Evolutionary conservation across 2,888 invertebrate genomes (phyloP).

Genomic region (Thecocarcelia acutangulata): DNA sequence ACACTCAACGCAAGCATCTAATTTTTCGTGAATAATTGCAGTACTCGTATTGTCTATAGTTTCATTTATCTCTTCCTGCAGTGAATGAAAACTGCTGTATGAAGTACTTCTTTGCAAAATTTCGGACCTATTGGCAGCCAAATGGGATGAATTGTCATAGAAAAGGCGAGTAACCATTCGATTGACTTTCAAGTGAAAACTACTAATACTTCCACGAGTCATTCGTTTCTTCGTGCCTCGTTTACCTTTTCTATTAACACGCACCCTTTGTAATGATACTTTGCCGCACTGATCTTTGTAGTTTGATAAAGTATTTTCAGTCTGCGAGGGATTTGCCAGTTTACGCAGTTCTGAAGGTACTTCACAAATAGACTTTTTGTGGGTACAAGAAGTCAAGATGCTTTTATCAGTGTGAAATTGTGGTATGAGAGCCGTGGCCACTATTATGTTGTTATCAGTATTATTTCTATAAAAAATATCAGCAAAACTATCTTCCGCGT

Average conservation of each 20-base stretch:
- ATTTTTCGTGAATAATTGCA: not conserved
- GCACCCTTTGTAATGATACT: not conserved
- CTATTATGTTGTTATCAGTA: slow-evolving; percentile 42
- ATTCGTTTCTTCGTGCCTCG: slow-evolving; percentile 28
- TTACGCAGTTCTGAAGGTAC: slow-evolving; percentile 73
- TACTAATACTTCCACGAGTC: slow-evolving; percentile 25
- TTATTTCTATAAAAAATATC: not conserved
- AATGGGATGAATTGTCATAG: not conserved
- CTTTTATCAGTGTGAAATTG: slow-evolving; percentile 50
- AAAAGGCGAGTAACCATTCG: slow-evolving; percentile 69
- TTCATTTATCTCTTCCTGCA: slow-evolving; percentile 62
- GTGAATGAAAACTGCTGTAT: slow-evolving; percentile 74
- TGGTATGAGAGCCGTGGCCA: slow-evolving; percentile 69
- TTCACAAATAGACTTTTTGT: slow-evolving; percentile 70
- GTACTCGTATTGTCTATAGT: not conserved
- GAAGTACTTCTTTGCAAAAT: slow-evolving; percentile 70
- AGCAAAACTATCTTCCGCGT: not conserved
- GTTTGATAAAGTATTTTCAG: not conserved
- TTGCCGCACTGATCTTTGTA: not conserved
- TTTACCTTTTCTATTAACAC: slow-evolving; percentile 5
- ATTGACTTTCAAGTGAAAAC: slow-evolving; percentile 69
- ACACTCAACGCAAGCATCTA: slow-evolving; percentile 71
- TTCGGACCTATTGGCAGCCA: slow-evolving; percentile 67
- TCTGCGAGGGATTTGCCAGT: slow-evolving; percentile 33
- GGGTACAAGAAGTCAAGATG: slow-evolving; percentile 18